These are phyloP conservation scores for Stegana nigrithorax DNA, from an alignment of 2,888 invertebrate species.

Conservation along the genomic window DNA sequence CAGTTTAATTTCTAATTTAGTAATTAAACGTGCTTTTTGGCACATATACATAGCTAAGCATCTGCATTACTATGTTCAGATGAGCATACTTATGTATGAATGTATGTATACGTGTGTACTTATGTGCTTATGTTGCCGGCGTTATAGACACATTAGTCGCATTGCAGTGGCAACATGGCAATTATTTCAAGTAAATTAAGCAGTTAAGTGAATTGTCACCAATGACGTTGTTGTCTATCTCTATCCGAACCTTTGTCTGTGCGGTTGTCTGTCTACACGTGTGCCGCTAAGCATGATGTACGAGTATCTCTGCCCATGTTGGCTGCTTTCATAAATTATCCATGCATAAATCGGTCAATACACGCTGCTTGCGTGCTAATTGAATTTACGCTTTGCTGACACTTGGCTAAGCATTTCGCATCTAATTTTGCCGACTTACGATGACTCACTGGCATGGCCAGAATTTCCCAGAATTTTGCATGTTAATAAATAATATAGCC, in stretches of 20 bases:
- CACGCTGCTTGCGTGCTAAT: conserved; percentile 46
- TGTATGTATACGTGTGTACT: background rate
- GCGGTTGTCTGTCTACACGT: conserved; percentile 5
- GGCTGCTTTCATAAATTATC: background rate
- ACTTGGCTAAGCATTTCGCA: conserved; percentile 2
- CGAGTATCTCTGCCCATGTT: background rate
- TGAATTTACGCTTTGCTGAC: conserved; percentile 44
- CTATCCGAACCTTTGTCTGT: background rate
- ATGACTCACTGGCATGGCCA: too few relatives aligned
- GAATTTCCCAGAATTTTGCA: too few relatives aligned
- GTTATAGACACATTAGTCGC: conserved; percentile 26
- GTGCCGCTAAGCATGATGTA: background rate
- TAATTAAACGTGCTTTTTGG: conserved; percentile 51
- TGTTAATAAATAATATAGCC: too few relatives aligned
- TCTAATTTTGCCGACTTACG: too few relatives aligned
- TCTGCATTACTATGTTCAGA: background rate
- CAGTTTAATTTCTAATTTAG: conserved; percentile 42
- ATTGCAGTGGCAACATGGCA: conserved; percentile 43
- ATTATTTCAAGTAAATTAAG: conserved; percentile 61
- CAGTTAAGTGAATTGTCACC: conserved; percentile 57
- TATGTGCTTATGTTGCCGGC: background rate
- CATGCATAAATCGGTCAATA: conserved; percentile 11
- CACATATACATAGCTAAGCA: conserved; percentile 1
- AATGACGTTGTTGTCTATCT: conserved; percentile 17
- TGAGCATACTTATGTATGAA: background rate